Base-by-base conservation (phyloP, 1,140 invertebrate species). In the Laodelphax striatellus region DNA sequence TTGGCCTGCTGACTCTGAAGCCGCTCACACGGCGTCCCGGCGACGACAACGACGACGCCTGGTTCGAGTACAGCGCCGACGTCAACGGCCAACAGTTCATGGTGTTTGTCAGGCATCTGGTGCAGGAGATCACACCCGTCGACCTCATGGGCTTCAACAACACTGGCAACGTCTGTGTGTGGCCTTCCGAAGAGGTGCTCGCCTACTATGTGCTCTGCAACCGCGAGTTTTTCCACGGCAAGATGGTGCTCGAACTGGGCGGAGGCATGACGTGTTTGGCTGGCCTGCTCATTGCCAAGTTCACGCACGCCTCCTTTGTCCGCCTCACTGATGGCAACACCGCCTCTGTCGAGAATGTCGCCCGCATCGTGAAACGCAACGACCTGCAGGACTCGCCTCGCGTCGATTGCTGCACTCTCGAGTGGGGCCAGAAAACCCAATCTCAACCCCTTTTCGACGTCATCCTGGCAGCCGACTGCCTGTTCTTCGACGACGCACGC, bases 111-210 rank as follows among this genome's bases (percentile, higher is more conserved):
- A 76, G 80, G 10, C 80, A 82, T 57, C 71, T 83, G 56, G 77
- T 77, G 60, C 77, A 80, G 19, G 79, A 71, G 19, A 80, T 85
- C 65, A 85, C 83, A 0, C 82, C 84, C 4, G 80, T 77, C 65
- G 83, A 87, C 66, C 73, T 93, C 21, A 84, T 85, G 71, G 90
- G 90, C 1, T 92, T 92, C 73, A 92, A 94, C 71, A 92, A 92
- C 66, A 94, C 90, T 1, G 90, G 90, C n/a, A 93, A 92, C 73
- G 82, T 93, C 3, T 91, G 89, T 75, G 82, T 93, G 2, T 94
- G 90, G 90, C 90, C 90, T 10, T 90, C 90, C 5, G 90, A 93
- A 73, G 90, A 92, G 73, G 85, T 90, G 9, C 71, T 94, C 24
- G 81, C 87, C 2, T 85, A 86, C 66, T 86, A 88, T 70, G 78